Evolutionary conservation across 2,797 vertebrate species (phyloP), one percentile per base, ranked within the genome.

Genomic region (Falco rusticolus): DNA sequence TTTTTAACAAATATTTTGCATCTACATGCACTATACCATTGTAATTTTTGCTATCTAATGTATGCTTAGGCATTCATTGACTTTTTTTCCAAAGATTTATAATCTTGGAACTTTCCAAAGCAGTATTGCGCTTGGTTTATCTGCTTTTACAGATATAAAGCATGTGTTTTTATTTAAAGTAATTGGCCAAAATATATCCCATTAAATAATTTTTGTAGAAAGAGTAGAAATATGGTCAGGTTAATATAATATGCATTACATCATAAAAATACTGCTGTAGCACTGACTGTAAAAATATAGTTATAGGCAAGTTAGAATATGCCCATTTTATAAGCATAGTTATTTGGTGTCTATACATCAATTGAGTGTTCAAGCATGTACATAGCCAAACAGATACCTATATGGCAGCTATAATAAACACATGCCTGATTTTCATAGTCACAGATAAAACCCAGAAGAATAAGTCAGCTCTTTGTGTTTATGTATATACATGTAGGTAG

Each of bases 21-120:
- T 75, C 51, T 96, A 96, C 90, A 93, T 96, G 84, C 94, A 29
- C 68, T 95, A 25, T 79, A 64, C 91, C 37, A 93, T 76, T 92
- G 80, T 71, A 84, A 74, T 65, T 90, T 82, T 95, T 85, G 19
- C 54, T 86, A 63, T 81, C 95, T 94, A 94, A 89, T 93, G 56
- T 84, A 77, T 48, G 43, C 74, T 82, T 78, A 72, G 60, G 64
- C 61, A 82, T 92, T 88, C 80, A 95, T 59, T 95, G 79, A 91
- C 92, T 34, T 95, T 94, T 92, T 80, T 92, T 68, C 7, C 12
- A 4, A 88, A 96, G 61, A 84, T 93, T 84, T 95, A 51, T 95
- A 75, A 39, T 92, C 82, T 93, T 93, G 60, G 79, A n/a, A 28
- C 65, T 96, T 94, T 87, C 53, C 51, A 96, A 83, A 92, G 33